These are phyloP conservation scores for Cosmia trapezina DNA, from an alignment of 2,888 invertebrate genomes.

Conservation along the genomic window DNA sequence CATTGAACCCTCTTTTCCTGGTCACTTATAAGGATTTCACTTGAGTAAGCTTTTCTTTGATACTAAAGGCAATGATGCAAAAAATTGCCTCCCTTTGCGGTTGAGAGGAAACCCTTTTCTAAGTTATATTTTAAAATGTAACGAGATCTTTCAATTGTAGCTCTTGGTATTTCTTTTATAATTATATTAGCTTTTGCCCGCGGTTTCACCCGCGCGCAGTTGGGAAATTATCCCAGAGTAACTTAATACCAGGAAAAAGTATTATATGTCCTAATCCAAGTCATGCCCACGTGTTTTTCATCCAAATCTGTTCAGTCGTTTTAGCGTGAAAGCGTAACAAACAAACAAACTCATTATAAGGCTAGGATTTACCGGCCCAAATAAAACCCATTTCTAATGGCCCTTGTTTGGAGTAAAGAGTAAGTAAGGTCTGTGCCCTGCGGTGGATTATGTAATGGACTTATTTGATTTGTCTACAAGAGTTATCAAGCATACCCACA, in stretches of 20 bases:
- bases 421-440: not conserved
- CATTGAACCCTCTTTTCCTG: slow-evolving; percentile 44
- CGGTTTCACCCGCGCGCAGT: too few species aligned
- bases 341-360: too few species aligned
- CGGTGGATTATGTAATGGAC: not conserved
- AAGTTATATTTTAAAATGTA: not conserved
- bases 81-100: slow-evolving; percentile 14
- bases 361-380: too few species aligned
- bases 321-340: too few species aligned
- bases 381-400: too few species aligned
- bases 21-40: slow-evolving; percentile 39
- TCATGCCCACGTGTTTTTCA: too few species aligned
- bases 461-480: not conserved
- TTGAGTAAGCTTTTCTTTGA: slow-evolving; percentile 41
- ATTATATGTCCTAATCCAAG: too few species aligned
- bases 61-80: slow-evolving; percentile 24
- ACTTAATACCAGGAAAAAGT: too few species aligned
- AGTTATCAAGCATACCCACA: slow-evolving; percentile 23
- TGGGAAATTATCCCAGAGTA: too few species aligned
- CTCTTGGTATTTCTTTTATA: not conserved
- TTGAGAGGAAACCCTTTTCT: not conserved
- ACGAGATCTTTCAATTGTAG: slow-evolving; percentile 5
- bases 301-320: too few species aligned
- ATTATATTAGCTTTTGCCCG: too few species aligned
- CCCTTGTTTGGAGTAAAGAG: not conserved